These are phyloP conservation scores for Taenioides sp. DNA, from an alignment of 2,797 vertebrate species.

Conservation along the genomic window DNA sequence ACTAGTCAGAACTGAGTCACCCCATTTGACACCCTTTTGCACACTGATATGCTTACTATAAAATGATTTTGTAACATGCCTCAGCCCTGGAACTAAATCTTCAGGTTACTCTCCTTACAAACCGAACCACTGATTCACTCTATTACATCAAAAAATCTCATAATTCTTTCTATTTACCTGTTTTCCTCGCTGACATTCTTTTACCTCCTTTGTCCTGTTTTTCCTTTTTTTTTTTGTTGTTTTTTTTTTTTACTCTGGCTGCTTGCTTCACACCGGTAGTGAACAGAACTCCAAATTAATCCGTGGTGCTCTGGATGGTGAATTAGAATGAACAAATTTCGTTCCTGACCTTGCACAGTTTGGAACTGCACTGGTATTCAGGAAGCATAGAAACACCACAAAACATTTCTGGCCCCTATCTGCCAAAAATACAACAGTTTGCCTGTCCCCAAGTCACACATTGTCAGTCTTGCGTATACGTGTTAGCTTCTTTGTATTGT, in stretches of 20 bases:
- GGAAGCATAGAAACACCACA: constrained; percentile 56
- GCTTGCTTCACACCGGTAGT: constrained; percentile 44
- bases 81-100: constrained; percentile 35
- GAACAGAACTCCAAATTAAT: constrained; percentile 75
- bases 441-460: constrained; percentile 43
- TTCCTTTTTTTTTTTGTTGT: constrained; percentile 41
- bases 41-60: neutral
- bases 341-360: constrained; percentile 66
- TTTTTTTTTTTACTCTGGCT: constrained; percentile 8
- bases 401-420: constrained; percentile 45
- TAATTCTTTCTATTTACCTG: constrained; percentile 5
- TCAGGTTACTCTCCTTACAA: constrained; percentile 40
- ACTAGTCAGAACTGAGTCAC: neutral
- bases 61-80: neutral
- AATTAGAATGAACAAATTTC: constrained; percentile 67
- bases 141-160: constrained; percentile 3
- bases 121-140: constrained; percentile 24
- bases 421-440: constrained; percentile 49
- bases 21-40: neutral
- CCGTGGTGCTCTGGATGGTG: constrained; percentile 54
- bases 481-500: constrained; percentile 16
- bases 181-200: constrained; percentile 25
- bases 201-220: constrained; percentile 19
- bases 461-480: constrained; percentile 34
- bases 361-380: constrained; percentile 54